Percentiles rank a stretch among this genome's conserved stretches.
phyloP scores from a whole-genome alignment of 2,888 invertebrate genomes.

The Pteria penguin region DNA sequence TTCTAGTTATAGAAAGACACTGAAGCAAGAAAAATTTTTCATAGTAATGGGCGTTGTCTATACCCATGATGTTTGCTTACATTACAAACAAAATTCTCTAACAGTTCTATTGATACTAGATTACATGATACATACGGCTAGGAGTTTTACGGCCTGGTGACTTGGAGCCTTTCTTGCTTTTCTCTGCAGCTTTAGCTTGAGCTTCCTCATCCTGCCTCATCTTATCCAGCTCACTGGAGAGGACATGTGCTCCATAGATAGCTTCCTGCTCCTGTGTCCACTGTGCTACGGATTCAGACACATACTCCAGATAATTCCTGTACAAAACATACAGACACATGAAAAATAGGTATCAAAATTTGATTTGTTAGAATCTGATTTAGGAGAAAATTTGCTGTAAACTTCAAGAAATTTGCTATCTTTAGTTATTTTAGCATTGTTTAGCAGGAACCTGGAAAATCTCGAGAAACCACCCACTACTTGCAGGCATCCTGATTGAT shows the following conservation, averaged over 20 bases:
- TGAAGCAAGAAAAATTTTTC: too few species aligned
- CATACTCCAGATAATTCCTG: slow-evolving; percentile 79
- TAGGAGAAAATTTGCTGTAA: too few species aligned
- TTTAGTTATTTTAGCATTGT: too few species aligned
- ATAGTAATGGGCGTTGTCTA: too few species aligned
- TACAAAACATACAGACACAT: background rate
- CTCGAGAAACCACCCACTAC: too few species aligned
- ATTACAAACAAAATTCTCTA: too few species aligned
- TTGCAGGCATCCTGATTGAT: too few species aligned
- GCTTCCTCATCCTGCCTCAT: slow-evolving; percentile 72
- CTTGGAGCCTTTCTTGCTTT: slow-evolving; percentile 58
- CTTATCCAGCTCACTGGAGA: slow-evolving; percentile 75
- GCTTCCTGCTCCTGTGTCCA: slow-evolving; percentile 79
- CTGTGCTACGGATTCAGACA: slow-evolving; percentile 73
- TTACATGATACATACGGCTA: slow-evolving; percentile 50
- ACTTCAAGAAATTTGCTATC: too few species aligned
- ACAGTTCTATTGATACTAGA: too few species aligned
- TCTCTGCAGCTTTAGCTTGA: slow-evolving; percentile 62
- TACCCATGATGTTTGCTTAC: too few species aligned
- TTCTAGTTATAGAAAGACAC: too few species aligned
- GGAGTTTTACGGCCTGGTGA: slow-evolving; percentile 65
- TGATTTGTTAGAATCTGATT: background rate
- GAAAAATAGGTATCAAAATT: background rate
- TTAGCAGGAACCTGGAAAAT: too few species aligned
- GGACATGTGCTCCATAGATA: slow-evolving; percentile 75